Conservation (phyloP, 2,113 vertebrate genomes). For the Coracopsis vasa region DNA sequence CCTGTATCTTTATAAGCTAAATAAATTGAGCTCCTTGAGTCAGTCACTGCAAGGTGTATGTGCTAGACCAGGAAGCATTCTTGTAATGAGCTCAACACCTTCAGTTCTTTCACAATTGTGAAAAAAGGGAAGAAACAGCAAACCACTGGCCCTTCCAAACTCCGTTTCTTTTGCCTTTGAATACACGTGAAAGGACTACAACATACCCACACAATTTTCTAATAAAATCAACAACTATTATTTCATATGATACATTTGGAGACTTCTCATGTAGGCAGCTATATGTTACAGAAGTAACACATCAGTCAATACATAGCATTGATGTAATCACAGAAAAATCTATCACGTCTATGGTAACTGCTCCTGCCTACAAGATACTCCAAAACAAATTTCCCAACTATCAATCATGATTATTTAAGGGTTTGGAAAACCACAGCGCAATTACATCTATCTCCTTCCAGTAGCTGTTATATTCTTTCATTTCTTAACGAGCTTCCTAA, state of each 20-base stretch:
- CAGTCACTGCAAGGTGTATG: background rate
- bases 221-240: background rate
- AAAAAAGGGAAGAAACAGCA: background rate
- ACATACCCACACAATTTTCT: background rate
- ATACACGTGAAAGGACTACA: background rate
- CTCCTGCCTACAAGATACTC: background rate
- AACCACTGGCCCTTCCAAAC: background rate
- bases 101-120: background rate
- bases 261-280: background rate
- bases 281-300: background rate
- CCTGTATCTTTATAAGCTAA: background rate
- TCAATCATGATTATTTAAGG: background rate
- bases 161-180: background rate
- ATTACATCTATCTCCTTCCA: background rate
- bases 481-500: background rate
- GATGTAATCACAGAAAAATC: background rate
- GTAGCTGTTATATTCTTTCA: background rate
- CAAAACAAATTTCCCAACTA: background rate
- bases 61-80: background rate
- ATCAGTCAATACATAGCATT: background rate
- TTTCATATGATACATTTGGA: background rate
- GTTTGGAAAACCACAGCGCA: background rate
- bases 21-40: background rate
- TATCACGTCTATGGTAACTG: background rate
- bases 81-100: background rate